Evolutionary conservation across 2,113 vertebrate genomes (phyloP).

Genomic region (Donacobius atricapilla): DNA sequence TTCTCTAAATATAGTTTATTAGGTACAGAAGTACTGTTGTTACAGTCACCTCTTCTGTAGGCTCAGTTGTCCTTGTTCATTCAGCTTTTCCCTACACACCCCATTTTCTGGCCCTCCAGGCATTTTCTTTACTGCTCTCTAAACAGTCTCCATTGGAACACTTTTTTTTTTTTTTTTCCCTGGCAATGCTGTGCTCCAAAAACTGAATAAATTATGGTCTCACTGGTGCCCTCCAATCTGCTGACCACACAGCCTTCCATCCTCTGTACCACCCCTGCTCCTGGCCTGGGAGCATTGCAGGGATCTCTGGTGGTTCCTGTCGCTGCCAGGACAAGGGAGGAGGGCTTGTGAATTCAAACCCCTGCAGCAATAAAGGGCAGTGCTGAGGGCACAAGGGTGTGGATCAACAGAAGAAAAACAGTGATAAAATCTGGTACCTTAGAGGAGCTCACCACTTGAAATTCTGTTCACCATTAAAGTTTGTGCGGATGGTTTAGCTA

Average conservation of each 20-base stretch:
- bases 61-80: background rate
- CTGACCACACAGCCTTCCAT: background rate
- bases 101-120: background rate
- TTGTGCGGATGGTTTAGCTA: too few relatives aligned
- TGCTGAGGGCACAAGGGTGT: background rate
- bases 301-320: background rate
- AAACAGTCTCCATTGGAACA: background rate
- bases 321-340: background rate
- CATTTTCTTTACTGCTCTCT: background rate
- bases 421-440: background rate
- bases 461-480: background rate
- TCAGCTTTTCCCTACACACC: background rate
- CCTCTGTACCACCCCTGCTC: background rate
- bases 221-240: background rate
- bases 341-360: background rate
- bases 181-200: background rate
- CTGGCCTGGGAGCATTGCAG: background rate
- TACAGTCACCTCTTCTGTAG: background rate
- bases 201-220: background rate
- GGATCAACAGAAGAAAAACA: background rate
- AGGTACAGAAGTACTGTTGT: background rate
- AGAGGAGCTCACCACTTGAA: background rate
- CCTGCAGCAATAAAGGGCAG: background rate
- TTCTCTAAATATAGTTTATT: background rate
- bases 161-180: background rate